Evolutionary conservation across 2,888 invertebrate genomes (phyloP).

Genomic region (Drosophila atripex): DNA sequence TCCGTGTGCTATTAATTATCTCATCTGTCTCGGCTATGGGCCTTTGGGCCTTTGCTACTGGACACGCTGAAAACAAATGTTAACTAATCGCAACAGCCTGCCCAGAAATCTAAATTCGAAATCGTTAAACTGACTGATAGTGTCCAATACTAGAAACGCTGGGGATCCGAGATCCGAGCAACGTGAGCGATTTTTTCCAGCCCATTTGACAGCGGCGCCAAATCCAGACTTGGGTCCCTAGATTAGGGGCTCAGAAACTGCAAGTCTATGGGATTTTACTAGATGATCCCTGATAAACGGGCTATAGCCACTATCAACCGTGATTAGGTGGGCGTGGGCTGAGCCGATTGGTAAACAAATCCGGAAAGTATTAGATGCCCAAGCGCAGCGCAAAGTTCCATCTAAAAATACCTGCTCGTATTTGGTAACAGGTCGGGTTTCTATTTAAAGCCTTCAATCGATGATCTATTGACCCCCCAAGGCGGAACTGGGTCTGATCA

Average conservation of each 20-base stretch:
- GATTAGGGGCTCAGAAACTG: slow-evolving; percentile 10
- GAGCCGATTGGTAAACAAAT: slow-evolving; percentile 15
- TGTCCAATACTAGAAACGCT: slow-evolving; percentile 35
- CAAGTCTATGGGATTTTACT: slow-evolving; percentile 41
- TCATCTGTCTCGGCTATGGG: slow-evolving; percentile 49
- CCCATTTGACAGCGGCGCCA: slow-evolving; percentile 43
- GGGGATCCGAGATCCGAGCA: slow-evolving; percentile 28
- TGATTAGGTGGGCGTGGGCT: slow-evolving; percentile 54
- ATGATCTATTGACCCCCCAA: slow-evolving; percentile 26
- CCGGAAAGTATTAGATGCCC: slow-evolving; percentile 4
- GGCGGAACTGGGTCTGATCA: slow-evolving; percentile 54
- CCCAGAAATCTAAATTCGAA: slow-evolving; percentile 65
- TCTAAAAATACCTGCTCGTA: slow-evolving; percentile 58
- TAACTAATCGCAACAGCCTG: slow-evolving; percentile 59
- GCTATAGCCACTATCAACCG: slow-evolving; percentile 22
- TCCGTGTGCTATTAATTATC: slow-evolving; percentile 61
- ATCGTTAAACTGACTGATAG: slow-evolving; percentile 60
- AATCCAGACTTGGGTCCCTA: slow-evolving; percentile 9
- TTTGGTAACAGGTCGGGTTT: slow-evolving; percentile 9
- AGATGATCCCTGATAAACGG: slow-evolving; percentile 37
- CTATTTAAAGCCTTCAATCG: slow-evolving; percentile 35
- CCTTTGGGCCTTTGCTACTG: slow-evolving; percentile 51
- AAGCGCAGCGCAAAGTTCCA: slow-evolving; percentile 23
- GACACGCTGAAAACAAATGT: slow-evolving; percentile 76
- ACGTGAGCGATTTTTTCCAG: slow-evolving; percentile 41